phyloP scores from a whole-genome alignment of 1,140 invertebrate genomes.

The Orius insidiosus region DNA sequence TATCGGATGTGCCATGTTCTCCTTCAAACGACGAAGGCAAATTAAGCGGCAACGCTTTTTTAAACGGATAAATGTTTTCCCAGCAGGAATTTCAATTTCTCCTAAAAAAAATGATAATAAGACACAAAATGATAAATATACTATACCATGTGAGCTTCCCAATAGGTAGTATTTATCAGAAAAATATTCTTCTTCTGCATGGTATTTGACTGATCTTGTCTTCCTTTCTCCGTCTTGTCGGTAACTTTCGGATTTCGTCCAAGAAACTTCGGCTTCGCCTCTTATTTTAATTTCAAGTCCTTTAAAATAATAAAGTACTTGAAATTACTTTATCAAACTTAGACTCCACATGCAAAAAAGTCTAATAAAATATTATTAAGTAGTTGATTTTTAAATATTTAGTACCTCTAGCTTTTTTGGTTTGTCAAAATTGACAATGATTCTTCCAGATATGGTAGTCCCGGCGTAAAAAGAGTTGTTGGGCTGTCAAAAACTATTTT shows the following conservation, averaged over 20 bases:
- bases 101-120: constrained; percentile 27
- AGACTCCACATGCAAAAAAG: constrained; percentile 6
- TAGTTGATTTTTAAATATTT: no score
- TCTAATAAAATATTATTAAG: no score
- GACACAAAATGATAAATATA: constrained; percentile 17
- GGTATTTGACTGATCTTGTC: constrained; percentile 35
- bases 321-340: no score
- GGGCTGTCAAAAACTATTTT: constrained; percentile 43
- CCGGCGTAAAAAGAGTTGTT: constrained; percentile 43
- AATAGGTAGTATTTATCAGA: constrained; percentile 40
- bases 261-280: constrained; percentile 51
- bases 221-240: constrained; percentile 36
- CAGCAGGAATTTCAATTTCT: constrained; percentile 45
- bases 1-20: constrained; percentile 43
- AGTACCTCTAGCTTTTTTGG: constrained; percentile 37
- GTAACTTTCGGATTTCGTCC: constrained; percentile 40
- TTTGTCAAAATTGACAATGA: constrained; percentile 39
- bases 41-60: constrained; percentile 42
- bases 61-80: constrained; percentile 55
- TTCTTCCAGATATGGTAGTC: constrained; percentile 43
- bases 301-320: constrained; percentile 22
- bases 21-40: constrained; percentile 71
- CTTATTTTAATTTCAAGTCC: constrained; percentile 50
- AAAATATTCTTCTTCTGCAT: constrained; percentile 52
- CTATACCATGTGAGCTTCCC: constrained; percentile 18